Conservation (phyloP, 2,113 vertebrate species). For the Jacana jacana region DNA sequence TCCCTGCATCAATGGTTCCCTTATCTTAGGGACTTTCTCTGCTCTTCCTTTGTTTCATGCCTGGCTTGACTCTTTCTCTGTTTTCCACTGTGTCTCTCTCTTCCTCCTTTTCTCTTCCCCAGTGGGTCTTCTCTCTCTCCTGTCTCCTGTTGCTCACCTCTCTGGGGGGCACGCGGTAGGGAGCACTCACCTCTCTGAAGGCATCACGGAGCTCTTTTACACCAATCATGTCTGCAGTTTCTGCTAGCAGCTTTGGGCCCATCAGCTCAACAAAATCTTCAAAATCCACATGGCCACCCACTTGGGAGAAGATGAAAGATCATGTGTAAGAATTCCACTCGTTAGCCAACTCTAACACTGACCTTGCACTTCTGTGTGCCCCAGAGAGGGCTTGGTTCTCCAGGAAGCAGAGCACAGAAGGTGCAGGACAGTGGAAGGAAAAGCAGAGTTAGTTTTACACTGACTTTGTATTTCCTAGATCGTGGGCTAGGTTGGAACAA, state of each 20-base stretch:
- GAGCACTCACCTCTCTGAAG: slow-evolving; percentile 90
- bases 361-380: background rate
- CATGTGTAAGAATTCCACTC: background rate
- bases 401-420: background rate
- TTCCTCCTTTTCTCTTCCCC: background rate
- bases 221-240: slow-evolving; percentile 98
- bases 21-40: background rate
- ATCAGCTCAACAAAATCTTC: slow-evolving; percentile 99
- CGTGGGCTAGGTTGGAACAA: background rate
- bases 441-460: background rate
- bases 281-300: slow-evolving; percentile 98
- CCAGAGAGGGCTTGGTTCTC: background rate
- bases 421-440: background rate
- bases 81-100: background rate
- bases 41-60: background rate
- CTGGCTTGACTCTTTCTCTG: slow-evolving; percentile 1
- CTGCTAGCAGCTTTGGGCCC: slow-evolving; percentile 96
- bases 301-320: slow-evolving; percentile 71
- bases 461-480: background rate
- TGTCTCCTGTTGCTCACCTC: background rate
- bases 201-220: slow-evolving; percentile 96
- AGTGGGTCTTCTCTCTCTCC: background rate
- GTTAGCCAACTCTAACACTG: background rate
- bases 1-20: background rate
- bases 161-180: rapidly evolving